A percentile compares a stretch with the other conserved stretches of the same genome.
These are phyloP conservation scores for Clostera curtula DNA, from an alignment of 2,888 invertebrate genomes.

Conservation along the genomic window DNA sequence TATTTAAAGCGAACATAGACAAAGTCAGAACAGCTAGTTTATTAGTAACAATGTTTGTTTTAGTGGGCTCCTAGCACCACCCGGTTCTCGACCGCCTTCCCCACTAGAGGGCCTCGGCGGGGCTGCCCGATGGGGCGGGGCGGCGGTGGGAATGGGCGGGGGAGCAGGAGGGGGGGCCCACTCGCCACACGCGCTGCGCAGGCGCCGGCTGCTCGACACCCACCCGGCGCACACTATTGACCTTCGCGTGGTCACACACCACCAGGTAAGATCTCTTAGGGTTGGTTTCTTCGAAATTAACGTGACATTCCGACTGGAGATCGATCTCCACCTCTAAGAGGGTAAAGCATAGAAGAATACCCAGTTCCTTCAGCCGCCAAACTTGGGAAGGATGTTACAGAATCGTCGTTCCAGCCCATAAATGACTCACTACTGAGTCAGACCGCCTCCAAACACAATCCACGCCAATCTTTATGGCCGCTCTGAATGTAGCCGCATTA, in stretches of 20 bases:
- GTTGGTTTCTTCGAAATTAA: not conserved
- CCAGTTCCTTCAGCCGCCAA: too few species aligned
- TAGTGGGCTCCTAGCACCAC: constrained; percentile 53
- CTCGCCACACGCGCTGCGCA: constrained; percentile 80
- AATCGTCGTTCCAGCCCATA: too few species aligned
- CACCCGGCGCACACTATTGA: constrained; percentile 90
- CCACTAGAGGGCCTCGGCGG: constrained; percentile 57
- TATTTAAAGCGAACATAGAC: too few species aligned
- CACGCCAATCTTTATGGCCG: too few species aligned
- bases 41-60: not conserved
- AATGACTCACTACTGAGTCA: too few species aligned
- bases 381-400: too few species aligned
- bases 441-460: too few species aligned
- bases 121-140: constrained; percentile 71
- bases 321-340: not conserved
- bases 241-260: constrained; percentile 81
- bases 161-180: constrained; percentile 60
- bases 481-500: too few species aligned
- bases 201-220: constrained; percentile 78
- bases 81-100: constrained; percentile 58
- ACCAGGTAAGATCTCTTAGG: constrained; percentile 77
- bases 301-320: not conserved
- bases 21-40: not conserved
- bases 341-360: too few species aligned
- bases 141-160: constrained; percentile 76